Percentiles rank a stretch among this genome's conserved stretches.
phyloP scores from a whole-genome alignment of 2,888 invertebrate genomes.

The Drosophila cognata region DNA sequence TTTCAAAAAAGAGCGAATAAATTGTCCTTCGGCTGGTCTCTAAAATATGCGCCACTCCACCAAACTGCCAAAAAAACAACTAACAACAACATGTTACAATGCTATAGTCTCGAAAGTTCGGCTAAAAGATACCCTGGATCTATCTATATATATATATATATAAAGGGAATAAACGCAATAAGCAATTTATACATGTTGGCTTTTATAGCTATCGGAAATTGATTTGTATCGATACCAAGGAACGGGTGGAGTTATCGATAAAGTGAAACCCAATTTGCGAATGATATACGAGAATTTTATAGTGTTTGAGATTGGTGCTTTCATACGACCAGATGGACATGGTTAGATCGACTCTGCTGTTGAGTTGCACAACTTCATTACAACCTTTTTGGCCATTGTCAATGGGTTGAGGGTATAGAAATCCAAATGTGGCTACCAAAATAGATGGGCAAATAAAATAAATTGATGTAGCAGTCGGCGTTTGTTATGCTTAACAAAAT shows the following conservation, averaged over 20 bases:
- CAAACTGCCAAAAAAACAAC: conserved; percentile 22
- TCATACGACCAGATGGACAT: background rate
- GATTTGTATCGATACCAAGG: background rate
- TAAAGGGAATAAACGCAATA: background rate
- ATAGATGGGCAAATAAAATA: conserved; percentile 67
- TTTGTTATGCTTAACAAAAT: conserved; percentile 55
- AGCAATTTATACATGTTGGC: accelerated
- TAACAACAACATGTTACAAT: conserved; percentile 25
- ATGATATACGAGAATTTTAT: background rate
- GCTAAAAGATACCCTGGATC: background rate
- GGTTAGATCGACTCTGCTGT: background rate
- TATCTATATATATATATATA: no score
- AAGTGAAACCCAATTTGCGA: background rate
- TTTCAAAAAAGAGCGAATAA: conserved; percentile 18
- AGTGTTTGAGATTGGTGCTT: background rate
- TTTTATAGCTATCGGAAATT: background rate
- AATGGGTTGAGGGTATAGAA: background rate
- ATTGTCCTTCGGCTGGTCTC: conserved; percentile 55
- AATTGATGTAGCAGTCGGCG: conserved; percentile 59
- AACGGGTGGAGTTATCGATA: background rate
- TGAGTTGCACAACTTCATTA: background rate
- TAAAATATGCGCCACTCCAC: conserved; percentile 27
- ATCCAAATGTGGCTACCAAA: conserved; percentile 46
- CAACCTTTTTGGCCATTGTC: background rate
- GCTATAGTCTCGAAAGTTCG: background rate